Percentiles rank a stretch among this genome's conserved stretches.
Evolutionary conservation across 2,113 vertebrate genomes (phyloP).

Genomic region (Dolichotis patagonum): DNA sequence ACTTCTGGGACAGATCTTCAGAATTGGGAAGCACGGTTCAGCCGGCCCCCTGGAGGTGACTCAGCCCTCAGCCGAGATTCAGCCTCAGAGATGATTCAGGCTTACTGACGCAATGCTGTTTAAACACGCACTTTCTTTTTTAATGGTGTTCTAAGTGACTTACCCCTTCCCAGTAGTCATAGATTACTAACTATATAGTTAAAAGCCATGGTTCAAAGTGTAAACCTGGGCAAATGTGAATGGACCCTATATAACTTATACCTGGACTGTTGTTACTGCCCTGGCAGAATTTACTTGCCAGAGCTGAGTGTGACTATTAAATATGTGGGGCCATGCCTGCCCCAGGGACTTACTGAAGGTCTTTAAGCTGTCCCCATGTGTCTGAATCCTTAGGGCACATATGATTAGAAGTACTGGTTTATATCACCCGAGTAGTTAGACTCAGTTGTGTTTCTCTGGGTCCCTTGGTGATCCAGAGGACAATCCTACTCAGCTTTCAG

Average conservation of each 20-base stretch:
- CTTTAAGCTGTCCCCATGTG: background rate
- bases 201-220: background rate
- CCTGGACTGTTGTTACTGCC: background rate
- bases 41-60: slow-evolving; percentile 38
- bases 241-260: background rate
- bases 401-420: background rate
- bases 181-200: background rate
- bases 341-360: background rate
- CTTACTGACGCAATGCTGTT: slow-evolving; percentile 63
- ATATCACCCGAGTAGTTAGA: background rate
- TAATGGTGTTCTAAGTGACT: slow-evolving; percentile 59
- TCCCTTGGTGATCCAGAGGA: background rate
- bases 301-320: background rate
- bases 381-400: background rate
- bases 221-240: background rate
- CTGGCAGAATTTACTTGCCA: slow-evolving; percentile 43
- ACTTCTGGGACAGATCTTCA: slow-evolving; percentile 14
- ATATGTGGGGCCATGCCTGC: background rate
- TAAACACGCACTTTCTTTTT: slow-evolving; percentile 52
- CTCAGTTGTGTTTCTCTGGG: background rate
- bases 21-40: slow-evolving; percentile 57
- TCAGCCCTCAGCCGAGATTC: slow-evolving; percentile 65
- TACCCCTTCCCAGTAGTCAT: slow-evolving; percentile 12
- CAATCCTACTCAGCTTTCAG: background rate
- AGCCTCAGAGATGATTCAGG: slow-evolving; percentile 72